Evolutionary conservation across 2,797 vertebrate species (phyloP).

Genomic region (Lepilemur septentrionalis): DNA sequence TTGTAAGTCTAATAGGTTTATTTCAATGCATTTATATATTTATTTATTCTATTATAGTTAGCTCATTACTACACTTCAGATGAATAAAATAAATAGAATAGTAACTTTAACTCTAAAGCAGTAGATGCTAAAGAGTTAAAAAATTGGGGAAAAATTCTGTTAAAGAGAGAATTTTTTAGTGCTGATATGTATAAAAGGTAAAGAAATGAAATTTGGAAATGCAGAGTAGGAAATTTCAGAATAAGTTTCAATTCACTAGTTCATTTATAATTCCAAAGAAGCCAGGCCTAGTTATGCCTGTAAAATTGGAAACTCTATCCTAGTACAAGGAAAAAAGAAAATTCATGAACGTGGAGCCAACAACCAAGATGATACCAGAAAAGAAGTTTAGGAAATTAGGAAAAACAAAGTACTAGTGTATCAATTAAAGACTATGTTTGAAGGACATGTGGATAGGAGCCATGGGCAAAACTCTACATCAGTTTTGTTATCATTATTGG

Average conservation of each 20-base stretch:
- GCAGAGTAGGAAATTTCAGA: background rate
- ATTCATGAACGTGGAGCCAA: background rate
- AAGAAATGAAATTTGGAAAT: background rate
- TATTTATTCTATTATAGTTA: background rate
- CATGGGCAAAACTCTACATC: background rate
- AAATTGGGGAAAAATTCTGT: background rate
- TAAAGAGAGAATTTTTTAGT: background rate
- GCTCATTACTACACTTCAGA: background rate
- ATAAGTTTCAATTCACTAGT: constrained; percentile 62
- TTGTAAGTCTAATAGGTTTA: background rate
- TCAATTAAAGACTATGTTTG: background rate
- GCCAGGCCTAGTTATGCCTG: accelerated
- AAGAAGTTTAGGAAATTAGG: background rate
- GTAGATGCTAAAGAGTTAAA: background rate
- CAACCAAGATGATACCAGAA: background rate
- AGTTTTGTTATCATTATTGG: background rate
- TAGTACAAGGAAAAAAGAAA: background rate
- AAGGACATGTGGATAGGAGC: background rate
- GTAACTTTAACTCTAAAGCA: background rate
- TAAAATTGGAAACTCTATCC: background rate
- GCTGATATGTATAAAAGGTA: background rate
- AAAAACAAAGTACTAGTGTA: background rate
- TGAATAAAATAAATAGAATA: background rate
- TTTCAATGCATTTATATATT: background rate
- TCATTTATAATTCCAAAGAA: constrained; percentile 62